These are phyloP conservation scores for Capricornis sumatraensis DNA, from an alignment of 2,113 vertebrate species.

Conservation along the genomic window DNA sequence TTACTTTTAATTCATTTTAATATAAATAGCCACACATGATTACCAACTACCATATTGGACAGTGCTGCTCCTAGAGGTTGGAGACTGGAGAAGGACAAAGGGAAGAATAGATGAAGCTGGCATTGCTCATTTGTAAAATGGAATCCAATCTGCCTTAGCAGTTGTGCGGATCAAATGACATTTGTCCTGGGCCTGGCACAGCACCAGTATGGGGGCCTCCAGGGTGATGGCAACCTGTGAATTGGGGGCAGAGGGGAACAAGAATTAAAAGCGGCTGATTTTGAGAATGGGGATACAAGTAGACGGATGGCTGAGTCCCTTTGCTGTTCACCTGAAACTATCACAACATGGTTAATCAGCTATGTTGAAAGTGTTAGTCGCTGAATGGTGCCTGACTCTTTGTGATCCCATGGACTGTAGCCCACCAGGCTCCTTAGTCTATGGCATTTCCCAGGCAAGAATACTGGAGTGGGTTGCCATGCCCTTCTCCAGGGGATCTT, in stretches of 20 bases:
- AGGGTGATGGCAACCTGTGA: background rate
- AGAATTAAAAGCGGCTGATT: background rate
- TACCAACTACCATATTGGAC: background rate
- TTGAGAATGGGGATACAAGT: background rate
- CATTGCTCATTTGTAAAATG: background rate
- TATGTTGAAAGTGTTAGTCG: background rate
- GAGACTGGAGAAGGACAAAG: background rate
- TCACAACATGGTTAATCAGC: background rate
- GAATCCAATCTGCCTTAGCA: background rate
- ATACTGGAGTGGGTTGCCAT: background rate
- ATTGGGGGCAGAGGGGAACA: accelerated
- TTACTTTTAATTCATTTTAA: background rate
- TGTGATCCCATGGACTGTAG: background rate
- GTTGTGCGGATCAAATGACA: background rate
- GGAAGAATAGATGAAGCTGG: background rate
- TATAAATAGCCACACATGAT: background rate
- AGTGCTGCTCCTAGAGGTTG: background rate
- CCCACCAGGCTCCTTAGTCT: background rate
- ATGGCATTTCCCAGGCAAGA: background rate
- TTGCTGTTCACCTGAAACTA: background rate
- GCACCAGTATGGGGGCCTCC: no score
- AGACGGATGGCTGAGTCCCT: background rate
- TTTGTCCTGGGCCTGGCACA: background rate
- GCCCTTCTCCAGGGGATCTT: background rate
- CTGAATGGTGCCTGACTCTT: background rate